phyloP scores from a whole-genome alignment of 2,113 vertebrate genomes.

The Epinephelus fuscoguttatus region DNA sequence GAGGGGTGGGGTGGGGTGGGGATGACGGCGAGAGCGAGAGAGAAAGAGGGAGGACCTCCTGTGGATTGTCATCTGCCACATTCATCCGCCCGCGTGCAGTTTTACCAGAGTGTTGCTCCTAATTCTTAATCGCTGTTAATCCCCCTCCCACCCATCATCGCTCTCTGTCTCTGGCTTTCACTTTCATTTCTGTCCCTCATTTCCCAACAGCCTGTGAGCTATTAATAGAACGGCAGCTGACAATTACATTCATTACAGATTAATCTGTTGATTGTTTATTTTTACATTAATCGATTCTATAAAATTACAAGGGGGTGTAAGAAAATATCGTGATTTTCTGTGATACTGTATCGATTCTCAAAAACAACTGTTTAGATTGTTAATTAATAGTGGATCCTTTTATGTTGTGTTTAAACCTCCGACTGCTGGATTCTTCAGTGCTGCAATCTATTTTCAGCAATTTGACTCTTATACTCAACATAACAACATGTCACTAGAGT shows the following conservation, averaged over 20 bases:
- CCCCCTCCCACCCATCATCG: constrained; percentile 64
- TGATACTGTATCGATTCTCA: no score
- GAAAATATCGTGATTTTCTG: no score
- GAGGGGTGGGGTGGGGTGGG: background rate
- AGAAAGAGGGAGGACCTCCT: constrained; percentile 43
- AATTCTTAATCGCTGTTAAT: constrained; percentile 84
- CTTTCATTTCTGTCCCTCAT: constrained; percentile 44
- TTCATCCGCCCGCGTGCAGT: constrained; percentile 49
- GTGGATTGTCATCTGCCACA: constrained; percentile 69
- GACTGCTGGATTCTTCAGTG: no score
- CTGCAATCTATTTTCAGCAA: no score
- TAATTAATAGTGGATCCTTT: no score
- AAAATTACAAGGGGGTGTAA: background rate
- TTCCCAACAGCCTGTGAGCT: constrained; percentile 40
- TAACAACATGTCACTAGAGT: no score
- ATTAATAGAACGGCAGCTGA: constrained; percentile 25
- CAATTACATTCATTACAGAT: constrained; percentile 1
- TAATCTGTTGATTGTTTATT: background rate
- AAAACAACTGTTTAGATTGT: no score
- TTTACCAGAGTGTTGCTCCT: constrained; percentile 72
- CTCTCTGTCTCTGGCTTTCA: constrained; percentile 48
- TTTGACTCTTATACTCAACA: no score
- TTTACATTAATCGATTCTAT: constrained; percentile 14
- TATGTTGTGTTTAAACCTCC: no score
- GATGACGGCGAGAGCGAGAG: constrained; percentile 11